Conservation (phyloP, 2,888 invertebrate species). For the Cantharis nigra region DNA sequence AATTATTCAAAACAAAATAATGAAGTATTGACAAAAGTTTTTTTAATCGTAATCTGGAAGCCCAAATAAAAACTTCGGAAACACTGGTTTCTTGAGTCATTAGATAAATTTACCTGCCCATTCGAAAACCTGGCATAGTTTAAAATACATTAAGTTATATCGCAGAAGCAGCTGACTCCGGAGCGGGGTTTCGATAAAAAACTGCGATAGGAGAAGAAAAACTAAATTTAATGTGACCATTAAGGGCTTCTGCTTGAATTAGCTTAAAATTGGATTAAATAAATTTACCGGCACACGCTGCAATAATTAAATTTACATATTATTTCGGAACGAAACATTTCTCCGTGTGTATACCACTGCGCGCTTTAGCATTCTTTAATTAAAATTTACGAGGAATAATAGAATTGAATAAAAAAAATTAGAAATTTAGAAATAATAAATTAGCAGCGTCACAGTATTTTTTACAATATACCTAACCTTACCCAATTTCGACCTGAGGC, state of each 20-base stretch:
- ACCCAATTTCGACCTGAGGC: conserved; percentile 17
- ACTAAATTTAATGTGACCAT: conserved; percentile 20
- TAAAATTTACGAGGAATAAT: background rate
- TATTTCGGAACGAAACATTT: background rate
- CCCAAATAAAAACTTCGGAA: conserved; percentile 6
- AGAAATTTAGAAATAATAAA: background rate
- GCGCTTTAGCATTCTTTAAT: background rate
- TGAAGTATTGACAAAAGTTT: background rate
- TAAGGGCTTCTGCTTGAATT: conserved; percentile 19
- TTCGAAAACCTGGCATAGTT: conserved; percentile 33
- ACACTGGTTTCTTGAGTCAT: conserved; percentile 26
- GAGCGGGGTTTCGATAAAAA: conserved; percentile 23
- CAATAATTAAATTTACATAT: background rate
- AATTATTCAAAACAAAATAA: background rate
- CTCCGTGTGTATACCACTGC: background rate
- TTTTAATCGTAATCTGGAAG: conserved; percentile 3
- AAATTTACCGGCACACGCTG: conserved; percentile 9
- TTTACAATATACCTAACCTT: conserved; percentile 17
- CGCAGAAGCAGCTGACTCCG: conserved; percentile 32
- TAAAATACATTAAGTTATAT: conserved; percentile 39
- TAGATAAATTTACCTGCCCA: conserved; percentile 29
- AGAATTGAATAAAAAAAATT: background rate
- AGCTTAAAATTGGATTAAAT: conserved; percentile 21
- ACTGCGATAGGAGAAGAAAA: conserved; percentile 26
- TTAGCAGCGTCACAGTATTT: background rate